Evolutionary conservation across 2,113 vertebrate species (phyloP).

Genomic region (Pao palembangensis): DNA sequence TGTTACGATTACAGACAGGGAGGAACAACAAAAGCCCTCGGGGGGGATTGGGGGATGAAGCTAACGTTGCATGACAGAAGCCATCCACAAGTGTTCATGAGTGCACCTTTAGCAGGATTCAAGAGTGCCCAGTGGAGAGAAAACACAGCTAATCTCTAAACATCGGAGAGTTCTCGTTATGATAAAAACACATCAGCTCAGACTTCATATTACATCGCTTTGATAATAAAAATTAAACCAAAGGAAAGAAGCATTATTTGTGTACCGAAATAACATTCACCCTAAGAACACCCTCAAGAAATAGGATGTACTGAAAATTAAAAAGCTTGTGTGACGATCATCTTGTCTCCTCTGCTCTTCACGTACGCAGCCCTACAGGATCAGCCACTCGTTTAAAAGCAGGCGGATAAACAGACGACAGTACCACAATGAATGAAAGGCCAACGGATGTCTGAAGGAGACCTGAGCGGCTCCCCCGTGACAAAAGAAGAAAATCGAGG

Average conservation of each 20-base stretch:
- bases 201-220: conserved; percentile 36
- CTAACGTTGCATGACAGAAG: conserved; percentile 78
- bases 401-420: conserved; percentile 64
- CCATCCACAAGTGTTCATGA: conserved; percentile 74
- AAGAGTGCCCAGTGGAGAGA: conserved; percentile 76
- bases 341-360: neutral
- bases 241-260: conserved; percentile 43
- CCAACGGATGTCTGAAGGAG: conserved; percentile 54
- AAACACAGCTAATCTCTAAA: conserved; percentile 78
- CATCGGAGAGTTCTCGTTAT: conserved; percentile 63
- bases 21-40: conserved; percentile 54
- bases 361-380: neutral
- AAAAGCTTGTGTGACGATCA: conserved; percentile 52
- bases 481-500: conserved; percentile 67
- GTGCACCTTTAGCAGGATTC: conserved; percentile 74
- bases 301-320: conserved; percentile 22
- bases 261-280: conserved; percentile 54
- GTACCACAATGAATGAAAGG: conserved; percentile 72
- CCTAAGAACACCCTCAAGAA: conserved; percentile 29
- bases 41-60: neutral
- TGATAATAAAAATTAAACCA: conserved; percentile 19
- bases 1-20: conserved; percentile 20
- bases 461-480: conserved; percentile 15
- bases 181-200: conserved; percentile 60
- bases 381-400: conserved; percentile 40